These are phyloP conservation scores for Dendroctonus ponderosae DNA, from an alignment of 1,140 invertebrate species.

Conservation along the genomic window DNA sequence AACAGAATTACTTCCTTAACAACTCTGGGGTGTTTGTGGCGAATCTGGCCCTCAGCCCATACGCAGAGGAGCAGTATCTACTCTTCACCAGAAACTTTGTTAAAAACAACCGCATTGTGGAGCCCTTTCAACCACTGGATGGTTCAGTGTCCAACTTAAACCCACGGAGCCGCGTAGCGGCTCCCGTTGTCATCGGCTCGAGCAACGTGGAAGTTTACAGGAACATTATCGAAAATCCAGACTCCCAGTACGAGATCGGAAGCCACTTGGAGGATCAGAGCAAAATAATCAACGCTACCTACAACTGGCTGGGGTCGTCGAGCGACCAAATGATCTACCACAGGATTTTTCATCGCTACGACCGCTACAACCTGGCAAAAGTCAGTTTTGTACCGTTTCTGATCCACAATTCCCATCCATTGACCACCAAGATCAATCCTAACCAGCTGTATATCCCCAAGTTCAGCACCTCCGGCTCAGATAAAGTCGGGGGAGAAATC, in stretches of 20 bases:
- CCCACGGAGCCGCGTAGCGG: slow-evolving; percentile 84
- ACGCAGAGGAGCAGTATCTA: slow-evolving; percentile 74
- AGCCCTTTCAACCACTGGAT: slow-evolving; percentile 74
- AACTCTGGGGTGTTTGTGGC: slow-evolving; percentile 87
- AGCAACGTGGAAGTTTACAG: slow-evolving; percentile 87
- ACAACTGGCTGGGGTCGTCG: slow-evolving; percentile 87
- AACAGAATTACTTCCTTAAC: slow-evolving; percentile 84
- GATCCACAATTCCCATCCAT: slow-evolving; percentile 79
- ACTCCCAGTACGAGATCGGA: slow-evolving; percentile 90
- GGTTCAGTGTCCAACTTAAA: slow-evolving; percentile 67
- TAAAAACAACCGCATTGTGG: slow-evolving; percentile 79
- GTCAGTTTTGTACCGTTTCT: slow-evolving; percentile 84
- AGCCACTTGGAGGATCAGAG: slow-evolving; percentile 94
- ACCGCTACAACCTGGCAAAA: slow-evolving; percentile 88
- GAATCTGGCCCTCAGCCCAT: slow-evolving; percentile 83
- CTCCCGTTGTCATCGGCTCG: slow-evolving; percentile 84
- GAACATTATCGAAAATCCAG: slow-evolving; percentile 91
- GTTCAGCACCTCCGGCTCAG: slow-evolving; percentile 66
- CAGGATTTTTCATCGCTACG: slow-evolving; percentile 84
- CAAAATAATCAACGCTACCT: slow-evolving; percentile 88
- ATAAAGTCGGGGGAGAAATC: slow-evolving; percentile 82
- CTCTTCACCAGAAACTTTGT: slow-evolving; percentile 89
- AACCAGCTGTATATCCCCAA: slow-evolving; percentile 73
- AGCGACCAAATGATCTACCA: slow-evolving; percentile 77
- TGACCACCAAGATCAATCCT: slow-evolving; percentile 70